Percentiles rank a stretch among this genome's conserved stretches.
Conservation (phyloP, 92 coral and sea anemone species). For the Phenganax subtilis region DNA sequence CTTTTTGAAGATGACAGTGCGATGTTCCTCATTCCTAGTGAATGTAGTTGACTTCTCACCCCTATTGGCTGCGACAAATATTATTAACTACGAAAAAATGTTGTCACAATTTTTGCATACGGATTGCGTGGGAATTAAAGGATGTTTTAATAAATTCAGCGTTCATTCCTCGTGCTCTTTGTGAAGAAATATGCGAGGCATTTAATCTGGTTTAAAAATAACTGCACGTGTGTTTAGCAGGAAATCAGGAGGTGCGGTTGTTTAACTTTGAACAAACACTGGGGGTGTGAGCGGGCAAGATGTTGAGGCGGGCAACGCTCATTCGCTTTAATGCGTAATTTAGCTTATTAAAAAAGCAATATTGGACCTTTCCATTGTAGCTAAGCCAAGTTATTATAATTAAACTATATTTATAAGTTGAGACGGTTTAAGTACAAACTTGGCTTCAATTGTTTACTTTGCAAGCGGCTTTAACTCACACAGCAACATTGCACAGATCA, state of each 20-base stretch:
- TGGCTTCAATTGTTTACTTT: no score
- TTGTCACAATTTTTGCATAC: background rate
- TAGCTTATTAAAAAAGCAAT: no score
- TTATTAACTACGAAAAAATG: slow-evolving; percentile 3
- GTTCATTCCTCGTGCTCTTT: background rate
- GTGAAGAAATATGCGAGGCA: slow-evolving; percentile 13
- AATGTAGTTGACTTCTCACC: background rate
- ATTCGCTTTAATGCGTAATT: background rate
- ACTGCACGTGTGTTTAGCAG: slow-evolving; percentile 7
- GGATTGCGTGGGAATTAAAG: background rate
- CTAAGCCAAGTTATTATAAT: no score
- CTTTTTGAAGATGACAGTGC: background rate
- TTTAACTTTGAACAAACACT: background rate
- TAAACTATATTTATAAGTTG: no score
- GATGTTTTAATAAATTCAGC: background rate
- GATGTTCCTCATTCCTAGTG: background rate
- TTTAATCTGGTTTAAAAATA: slow-evolving; percentile 16
- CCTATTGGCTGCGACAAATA: background rate
- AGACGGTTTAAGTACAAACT: no score
- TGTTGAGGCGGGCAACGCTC: background rate
- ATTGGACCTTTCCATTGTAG: no score
- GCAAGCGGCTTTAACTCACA: no score
- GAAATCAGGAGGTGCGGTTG: slow-evolving; percentile 11
- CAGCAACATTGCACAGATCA: no score
- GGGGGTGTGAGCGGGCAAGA: background rate